These are phyloP conservation scores for Coleophora flavipennella DNA, from an alignment of 2,888 invertebrate species.

Conservation along the genomic window DNA sequence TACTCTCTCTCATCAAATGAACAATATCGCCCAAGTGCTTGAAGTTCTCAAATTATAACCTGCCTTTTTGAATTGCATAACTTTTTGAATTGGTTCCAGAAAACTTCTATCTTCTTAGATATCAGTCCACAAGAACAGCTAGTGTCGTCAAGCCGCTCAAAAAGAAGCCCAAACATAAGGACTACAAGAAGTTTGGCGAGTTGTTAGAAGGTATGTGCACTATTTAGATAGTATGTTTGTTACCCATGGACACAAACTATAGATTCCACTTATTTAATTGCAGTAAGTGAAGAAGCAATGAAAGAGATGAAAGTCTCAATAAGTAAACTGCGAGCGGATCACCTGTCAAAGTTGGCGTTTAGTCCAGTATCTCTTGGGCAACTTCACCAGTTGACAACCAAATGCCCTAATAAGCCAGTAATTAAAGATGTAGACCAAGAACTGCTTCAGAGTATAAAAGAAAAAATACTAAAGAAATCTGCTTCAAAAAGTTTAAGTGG, in stretches of 20 bases:
- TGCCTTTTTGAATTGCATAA: slow-evolving; percentile 49
- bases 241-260: background rate
- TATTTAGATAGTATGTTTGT: slow-evolving; percentile 4
- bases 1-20: no score
- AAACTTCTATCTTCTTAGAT: slow-evolving; percentile 36
- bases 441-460: slow-evolving; percentile 51
- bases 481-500: slow-evolving; percentile 20
- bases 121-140: slow-evolving; percentile 59
- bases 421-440: slow-evolving; percentile 54
- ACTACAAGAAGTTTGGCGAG: slow-evolving; percentile 75
- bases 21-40: background rate
- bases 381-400: slow-evolving; percentile 68
- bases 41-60: slow-evolving; percentile 28
- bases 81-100: slow-evolving; percentile 41
- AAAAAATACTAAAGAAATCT: slow-evolving; percentile 48
- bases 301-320: slow-evolving; percentile 79
- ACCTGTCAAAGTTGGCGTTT: slow-evolving; percentile 76
- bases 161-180: slow-evolving; percentile 61
- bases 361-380: slow-evolving; percentile 72
- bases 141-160: slow-evolving; percentile 42
- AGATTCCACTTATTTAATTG: slow-evolving; percentile 11
- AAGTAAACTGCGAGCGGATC: slow-evolving; percentile 76
- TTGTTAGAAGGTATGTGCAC: slow-evolving; percentile 74
- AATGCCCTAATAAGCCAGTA: slow-evolving; percentile 23
- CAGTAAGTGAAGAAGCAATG: slow-evolving; percentile 76